These are phyloP conservation scores for Bombus polaris DNA, from an alignment of 1,140 invertebrate genomes.

Conservation along the genomic window DNA sequence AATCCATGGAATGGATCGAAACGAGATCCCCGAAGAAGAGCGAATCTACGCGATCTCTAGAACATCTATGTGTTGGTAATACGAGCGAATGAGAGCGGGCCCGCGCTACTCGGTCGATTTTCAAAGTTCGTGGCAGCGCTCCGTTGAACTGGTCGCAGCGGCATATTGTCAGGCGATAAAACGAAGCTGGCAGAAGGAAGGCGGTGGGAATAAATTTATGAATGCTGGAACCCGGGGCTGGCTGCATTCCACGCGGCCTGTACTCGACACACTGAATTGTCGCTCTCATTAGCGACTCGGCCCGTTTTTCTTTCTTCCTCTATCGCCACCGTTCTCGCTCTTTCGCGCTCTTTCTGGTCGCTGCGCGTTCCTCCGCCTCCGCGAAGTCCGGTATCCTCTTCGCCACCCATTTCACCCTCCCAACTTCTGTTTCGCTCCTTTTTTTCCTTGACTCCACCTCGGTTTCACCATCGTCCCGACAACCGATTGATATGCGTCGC, in stretches of 20 bases:
- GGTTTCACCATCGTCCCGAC: constrained; percentile 23
- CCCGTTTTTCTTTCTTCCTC: constrained; percentile 47
- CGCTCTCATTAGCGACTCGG: constrained; percentile 74
- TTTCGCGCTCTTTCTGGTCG: not conserved
- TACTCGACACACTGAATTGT: constrained; percentile 74
- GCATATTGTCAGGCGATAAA: constrained; percentile 72
- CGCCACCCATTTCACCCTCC: not conserved
- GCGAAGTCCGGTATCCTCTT: constrained; percentile 4
- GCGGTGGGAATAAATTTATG: constrained; percentile 72
- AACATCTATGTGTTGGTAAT: not conserved
- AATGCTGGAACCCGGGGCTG: constrained; percentile 63
- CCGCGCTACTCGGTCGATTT: constrained; percentile 54
- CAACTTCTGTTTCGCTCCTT: not conserved
- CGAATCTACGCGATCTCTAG: not conserved
- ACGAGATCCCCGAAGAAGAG: not conserved
- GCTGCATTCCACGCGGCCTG: constrained; percentile 73
- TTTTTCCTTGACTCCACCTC: constrained; percentile 2
- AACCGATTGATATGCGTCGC: constrained; percentile 74
- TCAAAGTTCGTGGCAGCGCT: constrained; percentile 52
- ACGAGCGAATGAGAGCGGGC: not conserved
- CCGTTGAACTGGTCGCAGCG: constrained; percentile 51
- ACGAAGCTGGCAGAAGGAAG: constrained; percentile 70
- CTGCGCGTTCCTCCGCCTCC: constrained; percentile 7
- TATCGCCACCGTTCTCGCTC: not conserved
- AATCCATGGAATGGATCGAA: not conserved